Evolutionary conservation across 2,888 invertebrate species (phyloP), one percentile per base, ranked within the genome.

Genomic region (Drosophila buzzatii): DNA sequence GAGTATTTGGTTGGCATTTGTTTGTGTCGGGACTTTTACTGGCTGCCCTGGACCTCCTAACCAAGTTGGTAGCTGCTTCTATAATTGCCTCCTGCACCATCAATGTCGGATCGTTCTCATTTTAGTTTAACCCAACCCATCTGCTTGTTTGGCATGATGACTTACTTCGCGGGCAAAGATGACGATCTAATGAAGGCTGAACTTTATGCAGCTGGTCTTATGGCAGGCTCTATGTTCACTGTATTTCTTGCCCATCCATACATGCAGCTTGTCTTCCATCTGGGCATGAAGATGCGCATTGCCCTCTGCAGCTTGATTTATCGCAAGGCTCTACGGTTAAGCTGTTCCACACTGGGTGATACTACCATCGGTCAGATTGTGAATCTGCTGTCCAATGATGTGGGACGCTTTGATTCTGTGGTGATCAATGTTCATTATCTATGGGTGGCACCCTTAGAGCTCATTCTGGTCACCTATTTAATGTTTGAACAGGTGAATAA

Each of bases 371-470:
- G 96, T 1, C 96, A 96, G 91, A 94, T 96, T 77, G 98, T 99
- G 27, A 99, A 99, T 93, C 94, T 99, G 2, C 94, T 99, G 73
- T 98, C 99, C 3, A 99, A 99, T 92, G 99, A 99, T 93, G 99
- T 99, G 70, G 97, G 97, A 89, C 92, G 93, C 20, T 88, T 93
- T 44, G 93, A 93, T 81, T 79, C 87, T 61, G 96, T 97, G 33
- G 95, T 97, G 73, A 95, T 98, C 81, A 97, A 98, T 92, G 93
- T 98, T 3, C 98, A 99, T 93, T 98, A 97, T 92, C 94, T 98
- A 45, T 98, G 98, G 98, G 95, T 98, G 70, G 98, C 97, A 0
- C 97, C 98, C 0, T 90, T 98, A 9, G 96, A 98, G 82, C 96
- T 97, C 0, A 92, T 96, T 49, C 95, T 97, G 69, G 96, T 97